phyloP scores from a whole-genome alignment of 1,140 invertebrate species.

The Drosophila malerkotliana region DNA sequence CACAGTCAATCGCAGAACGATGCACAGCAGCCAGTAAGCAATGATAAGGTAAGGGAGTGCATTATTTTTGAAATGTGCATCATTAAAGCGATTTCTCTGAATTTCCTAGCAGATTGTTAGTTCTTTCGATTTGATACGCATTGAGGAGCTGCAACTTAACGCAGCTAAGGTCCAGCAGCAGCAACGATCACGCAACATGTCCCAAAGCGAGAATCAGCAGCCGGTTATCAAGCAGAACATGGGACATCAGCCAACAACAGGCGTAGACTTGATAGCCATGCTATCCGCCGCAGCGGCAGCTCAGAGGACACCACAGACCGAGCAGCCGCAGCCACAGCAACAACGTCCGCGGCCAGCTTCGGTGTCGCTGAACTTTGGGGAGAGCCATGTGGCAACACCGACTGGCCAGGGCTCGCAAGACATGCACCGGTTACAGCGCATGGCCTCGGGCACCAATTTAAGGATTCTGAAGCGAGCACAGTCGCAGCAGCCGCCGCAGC shows the following conservation, averaged over 20 bases:
- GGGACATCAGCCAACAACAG: conserved; percentile 59
- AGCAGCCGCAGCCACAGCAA: conserved; percentile 38
- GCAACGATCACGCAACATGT: conserved; percentile 59
- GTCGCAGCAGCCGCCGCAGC: conserved; percentile 59
- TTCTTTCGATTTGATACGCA: conserved; percentile 82
- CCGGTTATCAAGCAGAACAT: conserved; percentile 18
- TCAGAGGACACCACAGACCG: conserved; percentile 52
- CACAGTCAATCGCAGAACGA: conserved; percentile 81
- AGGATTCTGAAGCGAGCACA: conserved; percentile 65
- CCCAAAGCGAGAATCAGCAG: conserved; percentile 65
- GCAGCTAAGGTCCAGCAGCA: conserved; percentile 58
- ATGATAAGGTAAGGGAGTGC: conserved; percentile 59
- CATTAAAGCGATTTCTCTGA: not conserved
- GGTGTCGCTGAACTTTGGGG: conserved; percentile 64
- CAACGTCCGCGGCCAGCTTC: conserved; percentile 76
- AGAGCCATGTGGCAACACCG: conserved; percentile 19
- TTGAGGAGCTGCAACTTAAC: conserved; percentile 76
- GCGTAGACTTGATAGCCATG: conserved; percentile 71
- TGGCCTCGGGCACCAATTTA: conserved; percentile 79
- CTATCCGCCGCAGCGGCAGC: conserved; percentile 68
- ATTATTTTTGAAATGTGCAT: not conserved
- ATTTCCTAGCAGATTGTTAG: conserved; percentile 65
- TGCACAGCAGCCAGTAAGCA: conserved; percentile 68
- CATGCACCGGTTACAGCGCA: conserved; percentile 62
- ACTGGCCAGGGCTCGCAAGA: conserved; percentile 31